A percentile compares a stretch with the other conserved stretches of the same genome.
Evolutionary conservation across 1,140 invertebrate species (phyloP).

Genomic region (Drosophila tani): DNA sequence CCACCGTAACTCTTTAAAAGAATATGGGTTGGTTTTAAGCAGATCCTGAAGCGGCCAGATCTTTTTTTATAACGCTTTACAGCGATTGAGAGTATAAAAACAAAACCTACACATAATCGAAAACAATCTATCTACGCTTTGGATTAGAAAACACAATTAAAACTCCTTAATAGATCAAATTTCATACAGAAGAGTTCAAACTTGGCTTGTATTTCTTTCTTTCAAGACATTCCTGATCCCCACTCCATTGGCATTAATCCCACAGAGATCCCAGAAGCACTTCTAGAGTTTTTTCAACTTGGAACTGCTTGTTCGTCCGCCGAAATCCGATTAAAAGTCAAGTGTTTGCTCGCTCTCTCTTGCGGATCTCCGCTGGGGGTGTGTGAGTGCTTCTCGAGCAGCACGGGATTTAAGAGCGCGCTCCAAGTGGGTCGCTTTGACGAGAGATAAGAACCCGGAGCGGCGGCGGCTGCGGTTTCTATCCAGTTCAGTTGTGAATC

Average conservation of each 20-base stretch:
- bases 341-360: constrained; percentile 6
- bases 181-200: background rate
- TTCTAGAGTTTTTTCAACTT: background rate
- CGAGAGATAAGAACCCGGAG: constrained; percentile 5
- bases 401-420: constrained; percentile 9
- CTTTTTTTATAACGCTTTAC: no score
- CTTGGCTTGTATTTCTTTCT: background rate
- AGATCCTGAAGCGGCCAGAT: no score
- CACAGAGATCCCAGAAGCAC: background rate
- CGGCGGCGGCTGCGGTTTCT: background rate
- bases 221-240: no score
- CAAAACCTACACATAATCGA: background rate
- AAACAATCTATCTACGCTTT: background rate
- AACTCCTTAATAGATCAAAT: no score
- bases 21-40: no score
- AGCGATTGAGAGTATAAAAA: background rate
- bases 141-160: background rate
- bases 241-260: background rate
- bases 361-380: background rate
- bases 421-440: background rate
- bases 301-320: background rate
- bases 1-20: no score
- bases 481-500: constrained; percentile 16
- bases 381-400: background rate
- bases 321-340: background rate